Conservation (phyloP, 2,113 vertebrate genomes). For the Oryzias woworae region DNA sequence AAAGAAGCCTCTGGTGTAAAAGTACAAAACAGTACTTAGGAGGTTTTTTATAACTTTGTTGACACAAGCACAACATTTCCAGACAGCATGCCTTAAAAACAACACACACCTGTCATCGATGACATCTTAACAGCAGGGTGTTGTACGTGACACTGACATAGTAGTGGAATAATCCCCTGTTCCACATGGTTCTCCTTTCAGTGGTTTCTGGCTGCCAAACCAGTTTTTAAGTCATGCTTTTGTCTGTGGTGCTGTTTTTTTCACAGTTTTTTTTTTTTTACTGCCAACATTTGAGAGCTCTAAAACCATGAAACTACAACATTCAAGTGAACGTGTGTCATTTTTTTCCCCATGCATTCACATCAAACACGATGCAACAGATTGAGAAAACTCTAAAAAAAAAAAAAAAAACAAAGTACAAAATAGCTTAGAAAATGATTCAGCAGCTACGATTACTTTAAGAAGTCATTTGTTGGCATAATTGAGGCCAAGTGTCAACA, state of each 20-base stretch:
- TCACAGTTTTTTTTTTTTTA: too few species aligned
- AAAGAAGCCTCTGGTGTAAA: constrained; percentile 3
- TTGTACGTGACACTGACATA: background rate
- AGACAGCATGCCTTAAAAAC: background rate
- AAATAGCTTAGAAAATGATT: too few species aligned
- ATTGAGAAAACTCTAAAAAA: too few species aligned
- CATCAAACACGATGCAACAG: too few species aligned
- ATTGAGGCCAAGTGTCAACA: too few species aligned
- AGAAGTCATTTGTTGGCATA: too few species aligned
- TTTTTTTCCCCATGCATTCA: too few species aligned
- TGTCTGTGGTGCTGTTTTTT: background rate
- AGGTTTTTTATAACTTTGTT: constrained; percentile 3
- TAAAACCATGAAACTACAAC: too few species aligned
- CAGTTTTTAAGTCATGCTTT: constrained; percentile 53
- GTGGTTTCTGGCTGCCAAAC: constrained; percentile 58
- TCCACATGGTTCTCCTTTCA: constrained; percentile 53
- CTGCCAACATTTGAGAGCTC: too few species aligned
- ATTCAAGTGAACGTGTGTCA: too few species aligned
- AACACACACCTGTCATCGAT: background rate
- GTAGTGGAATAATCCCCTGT: constrained; percentile 31
- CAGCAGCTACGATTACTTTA: too few species aligned
- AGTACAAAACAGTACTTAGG: constrained; percentile 2
- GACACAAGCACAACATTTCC: background rate
- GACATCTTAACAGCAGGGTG: background rate
- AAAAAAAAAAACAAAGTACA: too few species aligned